Conservation (phyloP, 2,888 invertebrate genomes). For the Andricus quercusramuli region DNA sequence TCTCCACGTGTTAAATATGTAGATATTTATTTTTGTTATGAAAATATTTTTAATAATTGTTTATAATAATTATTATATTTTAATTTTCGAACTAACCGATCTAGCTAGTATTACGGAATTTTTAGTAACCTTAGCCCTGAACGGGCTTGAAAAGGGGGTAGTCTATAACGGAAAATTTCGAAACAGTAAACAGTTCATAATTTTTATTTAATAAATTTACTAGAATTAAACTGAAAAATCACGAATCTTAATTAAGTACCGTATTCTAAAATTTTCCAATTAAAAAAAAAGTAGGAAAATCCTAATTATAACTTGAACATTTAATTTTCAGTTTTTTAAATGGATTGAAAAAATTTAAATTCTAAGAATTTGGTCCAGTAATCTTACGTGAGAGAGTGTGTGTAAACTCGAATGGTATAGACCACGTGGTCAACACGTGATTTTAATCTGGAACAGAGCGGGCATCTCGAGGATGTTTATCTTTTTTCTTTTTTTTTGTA, state of each 20-base stretch:
- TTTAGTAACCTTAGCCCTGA: too few relatives aligned
- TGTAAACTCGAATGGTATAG: background rate
- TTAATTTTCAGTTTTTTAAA: background rate
- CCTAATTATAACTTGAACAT: background rate
- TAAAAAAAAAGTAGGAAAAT: background rate
- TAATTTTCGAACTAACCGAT: background rate
- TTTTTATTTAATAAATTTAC: background rate
- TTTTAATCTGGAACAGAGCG: background rate
- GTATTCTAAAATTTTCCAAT: background rate
- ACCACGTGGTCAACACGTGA: constrained; percentile 1
- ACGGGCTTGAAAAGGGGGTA: too few relatives aligned
- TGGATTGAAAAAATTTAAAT: background rate
- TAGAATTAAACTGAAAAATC: background rate
- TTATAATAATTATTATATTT: too few relatives aligned
- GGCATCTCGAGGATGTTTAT: background rate
- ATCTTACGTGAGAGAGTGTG: background rate
- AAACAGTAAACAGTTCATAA: too few relatives aligned
- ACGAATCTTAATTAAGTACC: background rate
- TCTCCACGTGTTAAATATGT: background rate
- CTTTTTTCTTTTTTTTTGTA: background rate
- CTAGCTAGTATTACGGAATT: too few relatives aligned
- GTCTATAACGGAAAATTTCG: too few relatives aligned
- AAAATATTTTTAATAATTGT: too few relatives aligned
- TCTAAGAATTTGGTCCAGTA: background rate
- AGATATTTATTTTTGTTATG: too few relatives aligned